phyloP scores from a whole-genome alignment of 2,113 vertebrate species.

The Octodon degus region DNA sequence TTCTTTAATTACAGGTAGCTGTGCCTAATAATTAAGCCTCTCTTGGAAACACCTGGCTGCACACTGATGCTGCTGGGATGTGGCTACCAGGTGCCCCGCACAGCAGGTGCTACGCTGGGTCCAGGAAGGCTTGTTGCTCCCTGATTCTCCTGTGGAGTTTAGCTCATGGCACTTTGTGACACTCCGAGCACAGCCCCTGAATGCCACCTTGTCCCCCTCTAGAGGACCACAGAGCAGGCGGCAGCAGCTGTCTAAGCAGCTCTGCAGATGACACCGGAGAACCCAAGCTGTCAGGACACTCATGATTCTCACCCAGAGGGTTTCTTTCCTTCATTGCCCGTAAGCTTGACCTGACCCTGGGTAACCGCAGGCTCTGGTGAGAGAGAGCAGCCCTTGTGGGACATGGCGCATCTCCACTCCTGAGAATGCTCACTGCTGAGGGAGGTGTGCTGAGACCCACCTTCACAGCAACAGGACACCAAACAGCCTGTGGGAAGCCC shows the following conservation, averaged over 20 bases:
- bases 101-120: accelerated
- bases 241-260: accelerated
- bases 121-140: neutral
- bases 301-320: neutral
- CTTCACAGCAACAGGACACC: accelerated
- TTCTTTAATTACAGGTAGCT: neutral
- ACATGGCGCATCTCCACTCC: neutral
- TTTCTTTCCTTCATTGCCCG: neutral
- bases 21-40: neutral
- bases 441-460: accelerated
- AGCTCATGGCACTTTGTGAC: neutral
- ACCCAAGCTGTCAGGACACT: neutral
- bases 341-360: neutral
- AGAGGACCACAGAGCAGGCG: accelerated
- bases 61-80: accelerated
- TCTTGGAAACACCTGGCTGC: neutral
- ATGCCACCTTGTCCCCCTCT: no score
- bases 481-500: accelerated
- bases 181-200: neutral
- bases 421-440: neutral
- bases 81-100: accelerated
- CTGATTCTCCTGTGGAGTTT: neutral
- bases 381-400: neutral
- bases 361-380: neutral
- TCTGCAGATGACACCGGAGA: accelerated